These are phyloP conservation scores for Rhynchophorus ferrugineus DNA, from an alignment of 1,140 invertebrate genomes.

Conservation along the genomic window DNA sequence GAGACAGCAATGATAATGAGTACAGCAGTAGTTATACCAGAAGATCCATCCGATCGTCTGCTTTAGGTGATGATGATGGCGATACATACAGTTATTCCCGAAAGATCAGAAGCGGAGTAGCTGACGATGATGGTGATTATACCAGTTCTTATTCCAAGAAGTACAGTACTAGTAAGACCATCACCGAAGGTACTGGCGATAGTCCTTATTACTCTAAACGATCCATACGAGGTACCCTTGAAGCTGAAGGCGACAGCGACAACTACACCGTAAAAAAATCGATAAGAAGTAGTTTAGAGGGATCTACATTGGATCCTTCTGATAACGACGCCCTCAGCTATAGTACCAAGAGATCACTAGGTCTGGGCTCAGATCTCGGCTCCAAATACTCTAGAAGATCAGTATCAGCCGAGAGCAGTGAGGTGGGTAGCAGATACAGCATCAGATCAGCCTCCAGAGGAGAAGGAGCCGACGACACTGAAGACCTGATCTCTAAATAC, in stretches of 20 bases:
- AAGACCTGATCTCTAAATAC: conserved; percentile 31
- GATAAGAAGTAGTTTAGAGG: conserved; percentile 26
- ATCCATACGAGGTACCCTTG: conserved; percentile 21
- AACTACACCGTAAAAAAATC: conserved; percentile 30
- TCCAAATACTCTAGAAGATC: conserved; percentile 31
- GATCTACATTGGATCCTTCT: conserved; percentile 17
- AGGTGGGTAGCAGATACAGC: conserved; percentile 19
- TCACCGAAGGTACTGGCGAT: conserved; percentile 21
- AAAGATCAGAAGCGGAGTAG: conserved; percentile 20
- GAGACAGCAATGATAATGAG: conserved; percentile 16
- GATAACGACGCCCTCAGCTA: conserved; percentile 13
- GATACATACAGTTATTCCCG: conserved; percentile 27
- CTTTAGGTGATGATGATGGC: conserved; percentile 15
- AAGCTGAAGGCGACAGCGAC: conserved; percentile 27
- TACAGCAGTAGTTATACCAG: conserved; percentile 25
- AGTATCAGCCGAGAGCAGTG: conserved; percentile 24
- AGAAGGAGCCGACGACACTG: conserved; percentile 23
- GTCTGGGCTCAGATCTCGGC: conserved; percentile 15
- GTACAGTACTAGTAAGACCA: conserved; percentile 15
- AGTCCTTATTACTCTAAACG: conserved; percentile 27
- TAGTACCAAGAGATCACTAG: conserved; percentile 18
- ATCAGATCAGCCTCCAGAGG: conserved; percentile 17
- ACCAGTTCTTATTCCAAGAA: conserved; percentile 22
- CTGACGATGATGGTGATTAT: conserved; percentile 18
- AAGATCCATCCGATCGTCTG: conserved; percentile 10